A percentile compares a stretch with the other conserved stretches of the same genome.
Evolutionary conservation across 2,888 invertebrate species (phyloP).

Genomic region (Drosophila lacicola): DNA sequence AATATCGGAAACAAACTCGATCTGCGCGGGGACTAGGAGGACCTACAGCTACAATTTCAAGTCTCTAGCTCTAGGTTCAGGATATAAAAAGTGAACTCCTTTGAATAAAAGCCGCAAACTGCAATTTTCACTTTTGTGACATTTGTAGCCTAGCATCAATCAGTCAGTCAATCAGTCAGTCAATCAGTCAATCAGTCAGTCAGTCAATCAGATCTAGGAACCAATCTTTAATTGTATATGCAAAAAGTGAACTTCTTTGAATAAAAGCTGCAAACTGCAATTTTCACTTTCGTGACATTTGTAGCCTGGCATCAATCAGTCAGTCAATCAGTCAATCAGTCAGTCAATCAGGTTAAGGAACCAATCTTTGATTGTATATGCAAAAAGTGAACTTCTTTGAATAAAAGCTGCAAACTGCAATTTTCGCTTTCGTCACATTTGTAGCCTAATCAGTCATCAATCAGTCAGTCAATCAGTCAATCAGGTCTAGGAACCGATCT

Average conservation of each 20-base stretch:
- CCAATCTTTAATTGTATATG: neutral
- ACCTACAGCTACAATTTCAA: no score
- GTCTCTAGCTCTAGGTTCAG: no score
- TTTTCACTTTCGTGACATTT: neutral
- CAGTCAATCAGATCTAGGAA: neutral
- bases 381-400: no score
- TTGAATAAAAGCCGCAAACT: no score
- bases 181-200: neutral
- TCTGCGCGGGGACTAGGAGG: no score
- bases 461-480: neutral
- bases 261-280: no score
- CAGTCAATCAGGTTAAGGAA: neutral
- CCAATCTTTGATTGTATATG: neutral
- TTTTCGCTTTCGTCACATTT: no score
- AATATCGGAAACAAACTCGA: no score
- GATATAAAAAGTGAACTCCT: no score
- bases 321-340: neutral
- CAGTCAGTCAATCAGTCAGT: neutral
- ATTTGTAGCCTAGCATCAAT: neutral
- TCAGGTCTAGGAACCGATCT: neutral
- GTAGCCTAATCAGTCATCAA: no score
- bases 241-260: no score
- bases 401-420: no score
- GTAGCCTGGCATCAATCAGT: neutral
- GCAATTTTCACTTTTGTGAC: neutral